These are phyloP conservation scores for Lycocorax pyrrhopterus DNA, from an alignment of 2,113 vertebrate species.

Conservation along the genomic window DNA sequence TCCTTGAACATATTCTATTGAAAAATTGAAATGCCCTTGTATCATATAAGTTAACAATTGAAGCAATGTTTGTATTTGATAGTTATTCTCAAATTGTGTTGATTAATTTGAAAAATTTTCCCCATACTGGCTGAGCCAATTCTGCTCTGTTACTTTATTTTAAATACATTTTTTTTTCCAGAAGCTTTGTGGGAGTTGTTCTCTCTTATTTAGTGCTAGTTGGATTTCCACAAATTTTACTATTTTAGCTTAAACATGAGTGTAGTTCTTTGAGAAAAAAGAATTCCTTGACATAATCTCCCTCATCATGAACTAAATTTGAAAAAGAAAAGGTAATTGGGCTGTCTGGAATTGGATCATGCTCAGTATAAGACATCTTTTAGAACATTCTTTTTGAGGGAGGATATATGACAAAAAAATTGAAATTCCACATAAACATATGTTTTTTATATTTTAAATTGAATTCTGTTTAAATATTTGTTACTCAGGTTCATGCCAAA, in stretches of 20 bases:
- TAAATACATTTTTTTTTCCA: neutral
- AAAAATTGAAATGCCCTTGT: neutral
- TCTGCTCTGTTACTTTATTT: neutral
- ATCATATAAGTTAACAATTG: neutral
- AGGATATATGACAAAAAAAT: neutral
- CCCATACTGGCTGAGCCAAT: neutral
- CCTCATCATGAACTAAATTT: neutral
- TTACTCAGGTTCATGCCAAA: neutral
- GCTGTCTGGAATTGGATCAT: neutral
- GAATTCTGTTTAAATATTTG: neutral
- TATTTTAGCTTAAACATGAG: neutral
- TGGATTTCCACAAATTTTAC: neutral
- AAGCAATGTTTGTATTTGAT: neutral
- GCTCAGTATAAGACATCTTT: neutral
- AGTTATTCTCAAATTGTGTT: neutral
- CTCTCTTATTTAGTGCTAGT: neutral
- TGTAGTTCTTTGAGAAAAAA: neutral
- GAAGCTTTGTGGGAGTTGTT: neutral
- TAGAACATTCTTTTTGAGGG: neutral
- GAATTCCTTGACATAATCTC: neutral
- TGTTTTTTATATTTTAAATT: neutral
- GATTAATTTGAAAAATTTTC: neutral
- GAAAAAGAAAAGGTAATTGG: neutral
- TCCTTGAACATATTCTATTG: neutral
- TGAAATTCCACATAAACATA: neutral